Percentiles rank a stretch among this genome's conserved stretches.
Conservation (phyloP, 2,113 vertebrate genomes). For the Hippoglossus stenolepis region DNA sequence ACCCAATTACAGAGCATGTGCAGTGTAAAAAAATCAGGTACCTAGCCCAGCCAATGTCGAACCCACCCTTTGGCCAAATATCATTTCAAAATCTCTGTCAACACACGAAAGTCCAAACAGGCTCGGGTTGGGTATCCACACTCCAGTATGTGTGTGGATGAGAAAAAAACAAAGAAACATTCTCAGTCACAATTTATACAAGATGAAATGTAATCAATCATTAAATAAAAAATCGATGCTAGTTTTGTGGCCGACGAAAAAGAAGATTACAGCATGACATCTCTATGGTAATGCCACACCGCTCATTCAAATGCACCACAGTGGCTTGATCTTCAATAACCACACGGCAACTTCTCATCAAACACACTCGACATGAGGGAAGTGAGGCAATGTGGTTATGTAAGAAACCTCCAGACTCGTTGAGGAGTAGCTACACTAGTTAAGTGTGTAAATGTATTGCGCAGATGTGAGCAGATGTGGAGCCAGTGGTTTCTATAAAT, state of each 20-base stretch:
- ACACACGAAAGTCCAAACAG: no score
- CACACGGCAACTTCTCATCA: slow-evolving; percentile 48
- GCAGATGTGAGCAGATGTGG: slow-evolving; percentile 59
- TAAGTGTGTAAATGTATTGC: slow-evolving; percentile 27
- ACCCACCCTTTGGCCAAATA: no score
- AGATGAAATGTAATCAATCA: background rate
- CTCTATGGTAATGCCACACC: slow-evolving; percentile 22
- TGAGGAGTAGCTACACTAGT: slow-evolving; percentile 11
- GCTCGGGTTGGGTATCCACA: background rate
- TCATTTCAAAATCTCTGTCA: no score
- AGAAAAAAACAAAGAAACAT: background rate
- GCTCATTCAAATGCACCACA: slow-evolving; percentile 14
- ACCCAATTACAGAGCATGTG: no score
- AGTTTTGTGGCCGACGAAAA: slow-evolving; percentile 12
- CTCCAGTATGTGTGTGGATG: background rate
- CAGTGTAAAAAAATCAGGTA: no score
- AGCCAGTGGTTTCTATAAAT: slow-evolving; percentile 48
- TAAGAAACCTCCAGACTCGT: slow-evolving; percentile 44
- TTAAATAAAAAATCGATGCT: background rate
- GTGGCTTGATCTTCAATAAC: slow-evolving; percentile 41
- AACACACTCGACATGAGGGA: slow-evolving; percentile 31
- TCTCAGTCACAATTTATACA: no score
- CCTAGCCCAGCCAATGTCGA: no score
- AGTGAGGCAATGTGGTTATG: slow-evolving; percentile 54
- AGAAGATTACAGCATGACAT: slow-evolving; percentile 27